Evolutionary conservation across 2,888 invertebrate species (phyloP).

Genomic region (Sarcophaga carnaria): DNA sequence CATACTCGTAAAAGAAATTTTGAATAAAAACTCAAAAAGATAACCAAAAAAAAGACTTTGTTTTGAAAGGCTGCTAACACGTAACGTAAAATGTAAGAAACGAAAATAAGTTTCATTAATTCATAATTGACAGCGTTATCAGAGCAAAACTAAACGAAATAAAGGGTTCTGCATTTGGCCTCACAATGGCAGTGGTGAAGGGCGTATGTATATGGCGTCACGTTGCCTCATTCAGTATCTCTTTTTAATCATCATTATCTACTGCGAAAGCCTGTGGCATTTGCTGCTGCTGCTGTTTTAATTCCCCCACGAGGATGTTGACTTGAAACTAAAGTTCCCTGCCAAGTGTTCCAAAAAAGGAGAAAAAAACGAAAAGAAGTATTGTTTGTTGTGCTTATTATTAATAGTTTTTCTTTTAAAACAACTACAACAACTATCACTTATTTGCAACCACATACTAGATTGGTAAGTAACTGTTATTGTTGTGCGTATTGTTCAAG

Average conservation of each 20-base stretch:
- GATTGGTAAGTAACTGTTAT: background rate
- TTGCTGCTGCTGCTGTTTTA: conserved; percentile 45
- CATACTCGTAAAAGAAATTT: background rate
- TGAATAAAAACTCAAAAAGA: background rate
- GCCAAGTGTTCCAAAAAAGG: background rate
- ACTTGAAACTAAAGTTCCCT: conserved; percentile 28
- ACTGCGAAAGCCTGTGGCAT: background rate
- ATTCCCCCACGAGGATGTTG: conserved; percentile 61
- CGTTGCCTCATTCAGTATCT: conserved; percentile 50
- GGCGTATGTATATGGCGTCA: conserved; percentile 50
- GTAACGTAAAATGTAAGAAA: background rate
- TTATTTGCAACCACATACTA: background rate
- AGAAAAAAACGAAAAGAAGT: background rate
- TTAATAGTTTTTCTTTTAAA: conserved; percentile 64
- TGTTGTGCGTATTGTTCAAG: conserved; percentile 34
- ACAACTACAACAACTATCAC: conserved; percentile 35
- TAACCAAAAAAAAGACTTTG: conserved; percentile 23
- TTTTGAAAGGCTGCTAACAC: background rate
- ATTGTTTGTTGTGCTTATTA: conserved; percentile 59
- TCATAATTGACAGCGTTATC: conserved; percentile 66
- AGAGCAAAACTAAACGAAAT: background rate
- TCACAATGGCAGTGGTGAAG: background rate
- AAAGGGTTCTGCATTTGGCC: conserved; percentile 1
- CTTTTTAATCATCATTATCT: background rate
- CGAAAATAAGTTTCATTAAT: conserved; percentile 60